These are phyloP conservation scores for Micromys minutus DNA, from an alignment of 2,113 vertebrate genomes.

Conservation along the genomic window DNA sequence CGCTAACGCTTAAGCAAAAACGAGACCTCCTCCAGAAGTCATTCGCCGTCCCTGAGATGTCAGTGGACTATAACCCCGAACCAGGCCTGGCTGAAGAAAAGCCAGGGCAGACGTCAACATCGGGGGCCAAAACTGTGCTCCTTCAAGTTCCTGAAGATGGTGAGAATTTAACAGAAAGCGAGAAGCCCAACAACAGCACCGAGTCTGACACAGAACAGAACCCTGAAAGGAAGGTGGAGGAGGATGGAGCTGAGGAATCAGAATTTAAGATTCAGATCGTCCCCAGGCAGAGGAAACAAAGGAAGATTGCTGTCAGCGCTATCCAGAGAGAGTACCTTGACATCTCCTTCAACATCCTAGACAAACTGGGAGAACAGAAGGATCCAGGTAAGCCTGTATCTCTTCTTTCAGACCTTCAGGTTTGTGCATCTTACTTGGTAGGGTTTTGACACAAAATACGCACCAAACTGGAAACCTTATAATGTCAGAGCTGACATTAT, in stretches of 20 bases:
- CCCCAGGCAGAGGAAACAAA: slow-evolving; percentile 96
- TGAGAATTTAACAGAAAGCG: slow-evolving; percentile 87
- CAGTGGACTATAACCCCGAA: slow-evolving; percentile 88
- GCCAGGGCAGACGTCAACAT: slow-evolving; percentile 81
- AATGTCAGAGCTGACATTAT: slow-evolving; percentile 62
- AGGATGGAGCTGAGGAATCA: slow-evolving; percentile 90
- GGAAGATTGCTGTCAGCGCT: slow-evolving; percentile 98
- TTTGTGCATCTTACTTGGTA: slow-evolving; percentile 54
- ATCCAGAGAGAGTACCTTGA: slow-evolving; percentile 99
- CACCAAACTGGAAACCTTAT: slow-evolving; percentile 51
- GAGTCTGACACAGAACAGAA: slow-evolving; percentile 92
- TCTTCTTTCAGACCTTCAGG: slow-evolving; percentile 51
- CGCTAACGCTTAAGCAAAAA: slow-evolving; percentile 96
- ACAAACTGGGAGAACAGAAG: slow-evolving; percentile 92
- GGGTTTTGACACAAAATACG: not conserved
- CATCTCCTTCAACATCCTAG: slow-evolving; percentile 96
- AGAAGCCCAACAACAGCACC: slow-evolving; percentile 83
- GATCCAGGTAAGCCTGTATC: slow-evolving; percentile 90
- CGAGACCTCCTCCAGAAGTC: slow-evolving; percentile 95
- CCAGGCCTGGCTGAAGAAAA: slow-evolving; percentile 82
- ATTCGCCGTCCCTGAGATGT: slow-evolving; percentile 90
- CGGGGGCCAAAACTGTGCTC: slow-evolving; percentile 88
- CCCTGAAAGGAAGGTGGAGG: slow-evolving; percentile 88
- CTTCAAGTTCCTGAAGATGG: slow-evolving; percentile 92
- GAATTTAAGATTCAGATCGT: slow-evolving; percentile 99